Evolutionary conservation across 2,888 invertebrate species (phyloP), one percentile per base, ranked within the genome.

Genomic region (Eretmocerus hayati): DNA sequence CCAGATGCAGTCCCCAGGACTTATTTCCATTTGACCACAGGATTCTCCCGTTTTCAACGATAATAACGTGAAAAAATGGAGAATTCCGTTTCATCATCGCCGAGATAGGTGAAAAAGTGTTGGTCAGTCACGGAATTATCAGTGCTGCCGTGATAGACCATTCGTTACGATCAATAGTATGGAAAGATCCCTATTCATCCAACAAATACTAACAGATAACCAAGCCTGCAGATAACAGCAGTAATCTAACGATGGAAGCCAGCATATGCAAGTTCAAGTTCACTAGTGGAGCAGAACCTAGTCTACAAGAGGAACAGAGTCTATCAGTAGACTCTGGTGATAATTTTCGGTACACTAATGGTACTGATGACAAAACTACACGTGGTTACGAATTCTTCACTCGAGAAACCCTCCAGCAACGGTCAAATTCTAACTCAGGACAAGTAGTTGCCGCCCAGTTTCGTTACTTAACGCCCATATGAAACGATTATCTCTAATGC

Each of bases 231-330:
- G n/a, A n/a, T 60, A 80, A 73, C 52, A 85, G 81, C 59, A 79
- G 83, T 3, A 86, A 85, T 59, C 87, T 88, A 0, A 84, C 87
- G 0, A 85, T 87, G 0, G 88, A 89, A 71, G 91, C 89, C 35
- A 87, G 87, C 69, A 92, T 92, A 63, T 92, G 92, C 68, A 92
- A 92, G 70, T 92, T 92, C 65, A 92, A 92, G 67, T 91, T 92
- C 66, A 91, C 90, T 0, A 91, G 91, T 0, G 92, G 92, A 0
- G 88, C 90, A 0, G 89, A 90, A 57, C 92, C 92, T 0, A 85
- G 85, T 49, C 66, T 92, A 40, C 90, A 92, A 66, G 91, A 92
- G 64, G 92, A 92, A 72, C 92, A 92, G 70, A 90, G 90, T 83
- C 76, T 92, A 0, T 90, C 90, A 0, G 90, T 92, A 0, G 91